Evolutionary conservation across 2,113 vertebrate genomes (phyloP).

Genomic region (Callipepla squamata): DNA sequence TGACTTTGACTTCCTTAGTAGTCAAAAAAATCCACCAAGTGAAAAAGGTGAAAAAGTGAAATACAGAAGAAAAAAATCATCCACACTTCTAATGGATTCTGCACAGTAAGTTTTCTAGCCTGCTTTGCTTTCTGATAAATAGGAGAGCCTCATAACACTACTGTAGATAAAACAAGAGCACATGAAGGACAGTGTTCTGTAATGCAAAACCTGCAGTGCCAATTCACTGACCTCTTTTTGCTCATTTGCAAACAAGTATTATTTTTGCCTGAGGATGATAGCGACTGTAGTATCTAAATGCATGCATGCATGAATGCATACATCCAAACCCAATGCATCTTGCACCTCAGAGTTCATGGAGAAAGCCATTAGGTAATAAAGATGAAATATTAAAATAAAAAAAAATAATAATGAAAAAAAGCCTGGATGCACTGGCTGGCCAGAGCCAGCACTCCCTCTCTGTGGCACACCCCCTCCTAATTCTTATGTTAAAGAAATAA

Average conservation of each 20-base stretch:
- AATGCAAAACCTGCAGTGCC: not conserved
- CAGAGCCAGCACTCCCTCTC: not conserved
- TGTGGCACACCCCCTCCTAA: accelerated
- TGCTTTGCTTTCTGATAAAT: not conserved
- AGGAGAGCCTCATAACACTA: not conserved
- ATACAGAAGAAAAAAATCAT: not conserved
- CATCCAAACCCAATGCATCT: not conserved
- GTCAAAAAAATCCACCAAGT: not conserved
- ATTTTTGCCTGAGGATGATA: not conserved
- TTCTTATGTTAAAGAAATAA: not conserved
- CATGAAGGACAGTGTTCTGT: slow-evolving; percentile 24
- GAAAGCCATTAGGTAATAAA: not conserved
- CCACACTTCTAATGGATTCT: not conserved
- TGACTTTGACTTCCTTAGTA: not conserved
- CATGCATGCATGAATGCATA: not conserved
- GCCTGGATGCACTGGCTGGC: not conserved
- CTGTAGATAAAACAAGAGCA: slow-evolving; percentile 4
- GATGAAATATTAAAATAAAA: not conserved
- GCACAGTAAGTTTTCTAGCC: not conserved
- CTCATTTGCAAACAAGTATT: not conserved
- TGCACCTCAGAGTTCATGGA: not conserved
- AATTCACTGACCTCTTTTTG: slow-evolving; percentile 25
- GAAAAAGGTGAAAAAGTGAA: not conserved
- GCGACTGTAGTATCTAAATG: not conserved
- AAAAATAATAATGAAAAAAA: too few species aligned